Evolutionary conservation across 1,140 invertebrate species (phyloP), one percentile per base, ranked within the genome.

Genomic region (Heliconius nattereri): DNA sequence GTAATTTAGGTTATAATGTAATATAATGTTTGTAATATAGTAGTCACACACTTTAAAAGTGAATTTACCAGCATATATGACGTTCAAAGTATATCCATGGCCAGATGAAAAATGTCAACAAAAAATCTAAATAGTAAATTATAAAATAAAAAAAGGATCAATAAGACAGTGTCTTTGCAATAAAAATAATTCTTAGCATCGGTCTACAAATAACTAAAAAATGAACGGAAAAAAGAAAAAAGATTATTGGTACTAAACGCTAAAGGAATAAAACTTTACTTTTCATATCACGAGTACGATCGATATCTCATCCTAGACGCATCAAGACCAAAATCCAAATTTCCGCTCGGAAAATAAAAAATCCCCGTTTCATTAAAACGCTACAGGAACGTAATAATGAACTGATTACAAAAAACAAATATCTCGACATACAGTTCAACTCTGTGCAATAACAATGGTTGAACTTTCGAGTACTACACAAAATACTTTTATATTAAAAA

Each of bases 401-500:
- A 76, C 29, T 75, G 74, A 75, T 75, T 66, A 70, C 60, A 49
- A 60, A 57, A 57, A 45, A 40, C 40, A 76, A 76, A 76, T 76
- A 76, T 66, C 60, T 66, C 60, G 60, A 26, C 23, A 29, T 71
- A n/a, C 37, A 23, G 37, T 76, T 70, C 75, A 66, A 76, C 74
- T 76, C 57, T 26, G 13, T 60, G 74, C 57, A 66, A 76, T 76
- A 76, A 76, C 57, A 76, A 76, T 76, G 74, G 54, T 66, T 76
- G 57, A 75, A 76, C 74, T 76, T 45, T 66, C 49, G 74, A 76
- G 74, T 70, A 66, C 74, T 32, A 66, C 74, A 35, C 32, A 66
- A 60, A 76, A 76, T 76, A 76, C 49, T 76, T 76, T 76, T 76
- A 76, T 76, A 76, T 76, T 76, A 76, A 66, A 74, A 75, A 75